A percentile compares a stretch with the other conserved stretches of the same genome.
Conservation (phyloP, 2,888 invertebrate genomes). For the Venusia cambrica region DNA sequence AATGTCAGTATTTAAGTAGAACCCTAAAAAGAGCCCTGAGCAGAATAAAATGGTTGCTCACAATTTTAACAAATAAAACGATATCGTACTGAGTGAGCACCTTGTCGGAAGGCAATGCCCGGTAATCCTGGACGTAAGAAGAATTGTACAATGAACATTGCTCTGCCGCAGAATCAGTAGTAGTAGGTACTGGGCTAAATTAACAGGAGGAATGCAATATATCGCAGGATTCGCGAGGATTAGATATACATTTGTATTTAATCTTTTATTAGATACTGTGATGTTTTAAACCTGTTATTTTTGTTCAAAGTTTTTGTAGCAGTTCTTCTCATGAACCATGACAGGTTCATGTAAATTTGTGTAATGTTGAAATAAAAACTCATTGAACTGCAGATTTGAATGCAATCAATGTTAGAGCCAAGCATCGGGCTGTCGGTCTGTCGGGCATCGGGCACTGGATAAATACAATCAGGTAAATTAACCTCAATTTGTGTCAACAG, state of each 20-base stretch:
- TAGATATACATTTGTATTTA: no score
- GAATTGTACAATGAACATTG: slow-evolving; percentile 43
- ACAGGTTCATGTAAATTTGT: no score
- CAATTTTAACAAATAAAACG: slow-evolving; percentile 56
- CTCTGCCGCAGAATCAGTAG: slow-evolving; percentile 24
- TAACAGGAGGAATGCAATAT: slow-evolving; percentile 63
- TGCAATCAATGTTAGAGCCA: no score
- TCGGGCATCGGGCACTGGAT: no score
- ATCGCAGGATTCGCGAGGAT: slow-evolving; percentile 48
- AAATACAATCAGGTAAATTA: no score
- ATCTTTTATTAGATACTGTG: no score
- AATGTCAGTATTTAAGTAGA: no score
- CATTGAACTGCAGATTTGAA: no score
- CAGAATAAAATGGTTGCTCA: slow-evolving; percentile 45
- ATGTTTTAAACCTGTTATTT: slow-evolving; percentile 8
- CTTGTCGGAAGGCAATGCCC: slow-evolving; percentile 49
- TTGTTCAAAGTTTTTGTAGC: slow-evolving; percentile 7
- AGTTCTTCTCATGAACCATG: no score
- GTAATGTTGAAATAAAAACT: no score
- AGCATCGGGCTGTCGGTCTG: no score
- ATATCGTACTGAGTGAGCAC: slow-evolving; percentile 45
- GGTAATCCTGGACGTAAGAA: slow-evolving; percentile 56
- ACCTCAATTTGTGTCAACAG: no score
- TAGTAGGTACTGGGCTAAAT: slow-evolving; percentile 48
- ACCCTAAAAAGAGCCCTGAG: slow-evolving; percentile 21